These are phyloP conservation scores for Apis dorsata DNA, from an alignment of 1,140 invertebrate genomes.

Conservation along the genomic window DNA sequence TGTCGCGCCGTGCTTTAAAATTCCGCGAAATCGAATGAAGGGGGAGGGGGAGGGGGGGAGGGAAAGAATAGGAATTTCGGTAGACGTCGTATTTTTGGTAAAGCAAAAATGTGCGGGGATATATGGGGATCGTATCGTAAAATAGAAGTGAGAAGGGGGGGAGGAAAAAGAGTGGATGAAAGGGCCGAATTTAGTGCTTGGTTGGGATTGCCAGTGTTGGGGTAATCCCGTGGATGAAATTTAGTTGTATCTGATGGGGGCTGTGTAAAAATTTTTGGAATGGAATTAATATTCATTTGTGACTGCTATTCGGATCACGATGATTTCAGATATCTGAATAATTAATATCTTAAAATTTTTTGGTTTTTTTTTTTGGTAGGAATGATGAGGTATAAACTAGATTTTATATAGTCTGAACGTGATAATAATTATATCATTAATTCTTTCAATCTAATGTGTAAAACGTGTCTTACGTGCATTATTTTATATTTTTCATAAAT, in stretches of 20 bases:
- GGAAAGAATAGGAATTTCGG: neutral
- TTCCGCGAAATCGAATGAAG: conserved; percentile 15
- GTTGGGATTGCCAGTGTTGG: neutral
- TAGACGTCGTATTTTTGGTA: neutral
- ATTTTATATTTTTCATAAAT: too few relatives aligned
- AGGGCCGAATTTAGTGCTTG: neutral
- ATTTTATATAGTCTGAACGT: too few relatives aligned
- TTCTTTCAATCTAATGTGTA: too few relatives aligned
- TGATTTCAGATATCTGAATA: too few relatives aligned
- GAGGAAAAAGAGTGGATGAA: neutral
- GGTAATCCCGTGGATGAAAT: neutral
- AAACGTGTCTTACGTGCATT: too few relatives aligned
- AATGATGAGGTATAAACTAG: too few relatives aligned
- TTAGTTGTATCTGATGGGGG: neutral
- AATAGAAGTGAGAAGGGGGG: neutral
- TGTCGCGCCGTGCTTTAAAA: conserved; percentile 33
- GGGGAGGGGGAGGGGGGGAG: neutral
- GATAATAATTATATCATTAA: too few relatives aligned
- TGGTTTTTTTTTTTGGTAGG: too few relatives aligned
- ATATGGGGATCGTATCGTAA: neutral
- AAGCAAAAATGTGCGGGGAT: neutral
- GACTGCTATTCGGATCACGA: too few relatives aligned
- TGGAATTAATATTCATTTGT: neutral
- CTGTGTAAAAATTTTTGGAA: neutral
- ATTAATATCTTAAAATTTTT: too few relatives aligned